A percentile compares a stretch with the other conserved stretches of the same genome.
These are phyloP conservation scores for Philypnodon macrostomus DNA, from an alignment of 2,797 vertebrate genomes.

Conservation along the genomic window DNA sequence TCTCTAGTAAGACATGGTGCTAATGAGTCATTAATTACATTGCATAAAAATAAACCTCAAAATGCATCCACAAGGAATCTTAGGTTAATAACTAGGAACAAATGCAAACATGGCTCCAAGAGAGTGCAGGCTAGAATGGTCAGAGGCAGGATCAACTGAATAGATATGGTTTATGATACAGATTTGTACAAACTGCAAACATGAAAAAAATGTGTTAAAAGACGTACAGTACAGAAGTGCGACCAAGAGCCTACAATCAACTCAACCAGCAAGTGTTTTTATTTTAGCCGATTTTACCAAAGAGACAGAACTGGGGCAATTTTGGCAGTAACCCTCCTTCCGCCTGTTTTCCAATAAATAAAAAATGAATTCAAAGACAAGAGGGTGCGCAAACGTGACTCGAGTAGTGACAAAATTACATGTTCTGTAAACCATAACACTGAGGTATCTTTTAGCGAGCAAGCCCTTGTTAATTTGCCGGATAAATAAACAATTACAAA, in stretches of 20 bases:
- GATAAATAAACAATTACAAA: slow-evolving; percentile 69
- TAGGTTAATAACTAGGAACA: not conserved
- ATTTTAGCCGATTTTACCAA: too few species aligned
- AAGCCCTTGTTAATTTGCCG: slow-evolving; percentile 50
- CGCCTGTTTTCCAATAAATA: too few species aligned
- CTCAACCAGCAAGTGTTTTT: too few species aligned
- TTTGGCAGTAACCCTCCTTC: too few species aligned
- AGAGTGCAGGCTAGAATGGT: not conserved
- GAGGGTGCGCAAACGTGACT: too few species aligned
- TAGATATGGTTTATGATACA: not conserved
- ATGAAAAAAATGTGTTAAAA: not conserved
- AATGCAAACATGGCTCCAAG: not conserved
- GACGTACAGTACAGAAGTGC: not conserved
- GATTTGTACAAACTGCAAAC: not conserved
- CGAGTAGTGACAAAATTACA: slow-evolving; percentile 43
- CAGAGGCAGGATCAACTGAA: not conserved
- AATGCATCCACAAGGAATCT: slow-evolving; percentile 1
- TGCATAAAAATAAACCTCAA: not conserved
- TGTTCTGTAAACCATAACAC: slow-evolving; percentile 70
- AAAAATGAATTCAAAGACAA: too few species aligned
- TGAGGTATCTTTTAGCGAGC: slow-evolving; percentile 66
- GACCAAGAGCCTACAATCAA: too few species aligned
- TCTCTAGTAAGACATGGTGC: not conserved
- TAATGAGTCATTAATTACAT: too few species aligned
- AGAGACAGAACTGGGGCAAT: too few species aligned